These are phyloP conservation scores for Mythimna albipuncta DNA, from an alignment of 2,888 invertebrate species.

Conservation along the genomic window DNA sequence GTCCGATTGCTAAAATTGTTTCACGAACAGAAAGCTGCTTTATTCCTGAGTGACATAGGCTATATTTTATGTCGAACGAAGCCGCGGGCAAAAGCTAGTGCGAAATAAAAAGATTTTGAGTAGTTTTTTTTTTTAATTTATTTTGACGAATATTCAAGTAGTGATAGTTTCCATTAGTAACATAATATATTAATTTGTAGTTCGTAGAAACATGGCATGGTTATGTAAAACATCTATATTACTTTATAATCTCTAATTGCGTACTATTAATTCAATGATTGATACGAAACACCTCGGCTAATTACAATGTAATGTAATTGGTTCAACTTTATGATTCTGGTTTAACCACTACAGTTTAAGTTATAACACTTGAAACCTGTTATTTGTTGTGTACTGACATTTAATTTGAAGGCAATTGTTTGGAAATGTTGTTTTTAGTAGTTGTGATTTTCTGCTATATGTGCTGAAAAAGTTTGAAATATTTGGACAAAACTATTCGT, in stretches of 20 bases:
- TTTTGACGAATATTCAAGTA: no score
- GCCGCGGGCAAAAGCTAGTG: no score
- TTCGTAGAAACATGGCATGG: conserved; percentile 16
- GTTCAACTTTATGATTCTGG: conserved; percentile 34
- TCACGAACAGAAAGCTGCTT: no score
- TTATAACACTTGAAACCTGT: conserved; percentile 26
- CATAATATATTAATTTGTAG: conserved; percentile 1
- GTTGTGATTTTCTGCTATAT: background rate
- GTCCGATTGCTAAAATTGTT: no score
- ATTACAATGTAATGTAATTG: conserved; percentile 52
- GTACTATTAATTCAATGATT: conserved; percentile 36
- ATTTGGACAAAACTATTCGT: no score
- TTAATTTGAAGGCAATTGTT: conserved; percentile 8
- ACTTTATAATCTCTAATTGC: conserved; percentile 51
- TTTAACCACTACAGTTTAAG: conserved; percentile 29
- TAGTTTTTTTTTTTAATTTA: no score
- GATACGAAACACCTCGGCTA: conserved; percentile 46
- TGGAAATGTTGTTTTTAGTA: background rate
- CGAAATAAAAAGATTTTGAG: no score
- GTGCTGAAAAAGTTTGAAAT: no score
- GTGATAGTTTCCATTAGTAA: background rate
- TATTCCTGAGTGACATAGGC: no score
- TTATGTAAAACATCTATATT: conserved; percentile 26
- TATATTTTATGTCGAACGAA: no score
- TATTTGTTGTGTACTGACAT: conserved; percentile 31